These are phyloP conservation scores for Herpetotheres cachinnans DNA, from an alignment of 2,113 vertebrate genomes.

Conservation along the genomic window DNA sequence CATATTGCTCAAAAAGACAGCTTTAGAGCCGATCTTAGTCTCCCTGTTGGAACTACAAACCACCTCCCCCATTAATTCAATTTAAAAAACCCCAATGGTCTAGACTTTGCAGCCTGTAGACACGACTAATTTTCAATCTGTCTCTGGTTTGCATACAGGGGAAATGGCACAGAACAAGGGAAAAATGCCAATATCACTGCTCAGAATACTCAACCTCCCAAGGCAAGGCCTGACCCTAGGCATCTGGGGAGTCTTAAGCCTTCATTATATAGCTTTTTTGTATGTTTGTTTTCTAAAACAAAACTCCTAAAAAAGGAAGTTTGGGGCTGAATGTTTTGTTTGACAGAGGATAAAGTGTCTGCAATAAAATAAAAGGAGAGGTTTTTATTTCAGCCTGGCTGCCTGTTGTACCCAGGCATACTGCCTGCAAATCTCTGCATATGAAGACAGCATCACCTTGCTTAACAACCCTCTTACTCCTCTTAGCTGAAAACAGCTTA, in stretches of 20 bases:
- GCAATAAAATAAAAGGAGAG: not conserved
- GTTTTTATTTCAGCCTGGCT: not conserved
- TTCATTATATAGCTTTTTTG: not conserved
- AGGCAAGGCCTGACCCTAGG: not conserved
- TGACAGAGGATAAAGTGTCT: not conserved
- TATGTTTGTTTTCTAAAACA: not conserved
- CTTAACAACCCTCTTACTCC: not conserved
- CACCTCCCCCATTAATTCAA: not conserved
- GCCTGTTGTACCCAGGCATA: not conserved
- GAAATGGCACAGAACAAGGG: not conserved
- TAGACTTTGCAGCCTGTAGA: not conserved
- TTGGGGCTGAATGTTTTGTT: not conserved
- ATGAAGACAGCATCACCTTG: not conserved
- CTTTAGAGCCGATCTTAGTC: not conserved
- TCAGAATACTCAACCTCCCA: not conserved
- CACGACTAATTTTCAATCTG: not conserved
- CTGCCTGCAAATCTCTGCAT: not conserved
- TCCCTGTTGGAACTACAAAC: not conserved
- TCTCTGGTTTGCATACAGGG: not conserved
- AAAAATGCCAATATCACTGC: rapidly evolving
- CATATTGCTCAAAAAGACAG: not conserved
- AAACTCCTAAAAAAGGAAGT: not conserved
- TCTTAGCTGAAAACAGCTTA: not conserved
- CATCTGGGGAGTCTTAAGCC: not conserved
- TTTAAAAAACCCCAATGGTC: not conserved